Conservation (phyloP, 2,113 vertebrate species). For the Monopterus albus region DNA sequence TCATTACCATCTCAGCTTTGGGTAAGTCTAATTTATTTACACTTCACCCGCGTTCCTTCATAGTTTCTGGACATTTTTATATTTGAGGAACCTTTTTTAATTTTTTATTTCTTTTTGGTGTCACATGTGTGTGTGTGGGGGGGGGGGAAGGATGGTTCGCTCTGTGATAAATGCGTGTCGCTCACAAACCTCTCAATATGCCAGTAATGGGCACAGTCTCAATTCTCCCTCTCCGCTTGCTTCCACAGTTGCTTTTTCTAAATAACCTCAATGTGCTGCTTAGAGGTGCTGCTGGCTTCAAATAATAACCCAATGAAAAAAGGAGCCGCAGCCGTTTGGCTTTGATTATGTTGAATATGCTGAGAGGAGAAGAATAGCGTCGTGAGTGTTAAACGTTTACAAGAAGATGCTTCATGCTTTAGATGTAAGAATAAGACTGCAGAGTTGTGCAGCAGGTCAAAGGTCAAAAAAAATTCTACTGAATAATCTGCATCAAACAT, state of each 20-base stretch:
- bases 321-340: conserved; percentile 51
- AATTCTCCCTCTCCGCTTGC: conserved; percentile 14
- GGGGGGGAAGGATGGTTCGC: neutral
- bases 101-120: neutral
- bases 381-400: conserved; percentile 38
- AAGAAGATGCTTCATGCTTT: conserved; percentile 3
- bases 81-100: neutral
- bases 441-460: conserved; percentile 39
- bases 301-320: conserved; percentile 39
- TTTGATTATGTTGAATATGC: conserved; percentile 50
- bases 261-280: conserved; percentile 49
- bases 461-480: no score
- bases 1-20: conserved; percentile 59
- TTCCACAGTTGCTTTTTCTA: conserved; percentile 37
- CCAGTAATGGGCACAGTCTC: conserved; percentile 40
- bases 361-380: neutral
- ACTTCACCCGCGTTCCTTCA: neutral
- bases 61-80: neutral
- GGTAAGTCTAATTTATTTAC: conserved; percentile 69
- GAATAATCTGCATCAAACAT: conserved; percentile 23
- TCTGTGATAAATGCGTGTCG: neutral
- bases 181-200: conserved; percentile 49
- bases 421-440: conserved; percentile 22
- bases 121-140: no score
- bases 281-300: conserved; percentile 23